Percentiles rank a stretch among this genome's conserved stretches.
These are phyloP conservation scores for Xiphorhynchus elegans DNA, from an alignment of 2,113 vertebrate species.

Conservation along the genomic window DNA sequence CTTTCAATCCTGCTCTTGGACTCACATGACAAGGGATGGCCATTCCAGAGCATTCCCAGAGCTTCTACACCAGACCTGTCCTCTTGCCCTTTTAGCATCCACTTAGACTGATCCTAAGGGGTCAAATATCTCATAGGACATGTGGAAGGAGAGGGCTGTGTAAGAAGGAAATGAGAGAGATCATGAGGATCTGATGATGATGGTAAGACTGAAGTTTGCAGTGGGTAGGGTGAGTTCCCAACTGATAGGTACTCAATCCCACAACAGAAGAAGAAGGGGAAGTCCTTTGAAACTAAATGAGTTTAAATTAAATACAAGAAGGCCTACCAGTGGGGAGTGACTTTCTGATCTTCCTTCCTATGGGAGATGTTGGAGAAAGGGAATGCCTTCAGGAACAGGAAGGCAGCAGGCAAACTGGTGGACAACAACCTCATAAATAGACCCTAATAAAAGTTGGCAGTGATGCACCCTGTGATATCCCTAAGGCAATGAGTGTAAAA, in stretches of 20 bases:
- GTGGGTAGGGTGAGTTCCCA: too few species aligned
- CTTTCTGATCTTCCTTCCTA: neutral
- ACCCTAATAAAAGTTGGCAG: rapidly evolving
- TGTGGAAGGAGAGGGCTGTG: too few species aligned
- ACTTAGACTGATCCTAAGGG: neutral
- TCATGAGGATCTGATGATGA: too few species aligned
- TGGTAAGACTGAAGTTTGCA: too few species aligned
- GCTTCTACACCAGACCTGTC: neutral
- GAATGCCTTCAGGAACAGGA: neutral
- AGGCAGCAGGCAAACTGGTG: neutral
- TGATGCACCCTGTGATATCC: neutral
- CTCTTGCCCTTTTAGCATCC: neutral
- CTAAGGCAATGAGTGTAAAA: neutral
- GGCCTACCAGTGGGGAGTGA: neutral
- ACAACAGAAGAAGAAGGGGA: too few species aligned
- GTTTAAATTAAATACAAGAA: neutral
- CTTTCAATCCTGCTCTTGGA: neutral
- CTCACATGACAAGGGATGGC: rapidly evolving
- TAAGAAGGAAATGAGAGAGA: too few species aligned
- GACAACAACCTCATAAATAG: neutral
- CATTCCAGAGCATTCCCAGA: neutral
- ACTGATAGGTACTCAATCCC: too few species aligned
- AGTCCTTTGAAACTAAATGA: neutral
- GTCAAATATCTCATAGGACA: neutral
- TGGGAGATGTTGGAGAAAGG: neutral